Conservation (phyloP, 1,140 invertebrate genomes). For the Euura saliciscinereae region DNA sequence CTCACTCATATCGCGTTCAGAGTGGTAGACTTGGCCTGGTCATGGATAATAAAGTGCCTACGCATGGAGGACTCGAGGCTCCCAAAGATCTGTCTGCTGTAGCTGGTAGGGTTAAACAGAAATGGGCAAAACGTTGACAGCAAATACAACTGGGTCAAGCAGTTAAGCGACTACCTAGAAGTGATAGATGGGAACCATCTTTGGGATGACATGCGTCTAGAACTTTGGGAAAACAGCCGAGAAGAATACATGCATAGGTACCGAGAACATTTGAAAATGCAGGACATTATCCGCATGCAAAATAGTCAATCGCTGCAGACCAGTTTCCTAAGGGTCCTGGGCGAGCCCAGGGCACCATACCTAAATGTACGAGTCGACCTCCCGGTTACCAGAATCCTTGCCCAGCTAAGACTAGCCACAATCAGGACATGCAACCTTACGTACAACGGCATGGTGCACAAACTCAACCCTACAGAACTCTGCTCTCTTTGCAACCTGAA, state of each 20-base stretch:
- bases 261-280: not conserved
- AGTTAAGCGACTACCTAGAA: not conserved
- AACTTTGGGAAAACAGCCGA: not conserved
- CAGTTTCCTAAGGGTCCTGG: too few species aligned
- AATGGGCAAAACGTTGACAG: not conserved
- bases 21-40: slow-evolving; percentile 7
- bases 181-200: slow-evolving; percentile 2
- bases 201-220: not conserved
- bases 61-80: slow-evolving; percentile 1
- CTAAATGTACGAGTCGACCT: too few species aligned
- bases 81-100: slow-evolving; percentile 9
- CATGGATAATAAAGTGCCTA: not conserved
- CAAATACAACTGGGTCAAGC: slow-evolving; percentile 7
- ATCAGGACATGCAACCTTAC: too few species aligned
- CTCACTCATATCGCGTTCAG: not conserved
- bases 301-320: too few species aligned
- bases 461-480: too few species aligned
- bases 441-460: too few species aligned
- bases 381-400: too few species aligned
- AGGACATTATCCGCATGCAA: not conserved
- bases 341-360: too few species aligned
- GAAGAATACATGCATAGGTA: not conserved
- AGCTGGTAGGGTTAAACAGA: not conserved
- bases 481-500: too few species aligned
- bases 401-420: too few species aligned